Evolutionary conservation across 2,113 vertebrate species (phyloP).

Genomic region (Upupa epops): DNA sequence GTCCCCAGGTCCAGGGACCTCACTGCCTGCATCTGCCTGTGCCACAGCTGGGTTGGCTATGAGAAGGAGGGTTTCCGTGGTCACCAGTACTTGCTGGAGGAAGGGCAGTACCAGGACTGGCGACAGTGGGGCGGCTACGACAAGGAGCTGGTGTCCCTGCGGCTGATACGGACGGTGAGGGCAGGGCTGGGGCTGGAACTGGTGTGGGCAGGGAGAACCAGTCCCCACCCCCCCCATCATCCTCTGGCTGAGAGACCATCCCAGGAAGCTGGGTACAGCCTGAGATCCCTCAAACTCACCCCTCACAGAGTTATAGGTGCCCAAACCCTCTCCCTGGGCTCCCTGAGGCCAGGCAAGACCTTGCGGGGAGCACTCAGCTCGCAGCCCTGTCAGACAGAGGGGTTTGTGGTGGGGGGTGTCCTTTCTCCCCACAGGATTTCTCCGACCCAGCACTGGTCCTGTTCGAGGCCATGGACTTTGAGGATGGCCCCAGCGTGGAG

Average conservation of each 20-base stretch:
- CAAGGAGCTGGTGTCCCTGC: constrained; percentile 82
- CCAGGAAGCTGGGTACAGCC: not conserved
- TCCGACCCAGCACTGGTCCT: constrained; percentile 83
- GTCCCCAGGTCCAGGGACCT: fast-evolving
- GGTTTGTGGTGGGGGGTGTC: not conserved
- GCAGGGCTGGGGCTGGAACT: not conserved
- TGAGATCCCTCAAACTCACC: not conserved
- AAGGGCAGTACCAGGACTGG: constrained; percentile 93
- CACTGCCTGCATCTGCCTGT: not conserved
- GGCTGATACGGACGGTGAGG: constrained; percentile 89
- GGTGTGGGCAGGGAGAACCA: not conserved
- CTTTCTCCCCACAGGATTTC: constrained; percentile 81
- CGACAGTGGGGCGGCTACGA: constrained; percentile 88
- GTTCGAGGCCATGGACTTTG: constrained; percentile 81
- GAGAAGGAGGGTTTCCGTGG: constrained; percentile 94
- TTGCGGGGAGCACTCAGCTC: fast-evolving
- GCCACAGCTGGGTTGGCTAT: constrained; percentile 90
- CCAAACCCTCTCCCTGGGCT: not conserved
- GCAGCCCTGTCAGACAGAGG: not conserved
- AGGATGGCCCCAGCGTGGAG: constrained; percentile 80
- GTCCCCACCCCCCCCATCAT: fast-evolving
- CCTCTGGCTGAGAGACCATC: no score
- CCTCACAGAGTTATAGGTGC: not conserved
- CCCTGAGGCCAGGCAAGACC: not conserved
- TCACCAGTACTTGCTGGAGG: constrained; percentile 95